Evolutionary conservation across 2,888 invertebrate species (phyloP).

Genomic region (Mellilla xanthometata): DNA sequence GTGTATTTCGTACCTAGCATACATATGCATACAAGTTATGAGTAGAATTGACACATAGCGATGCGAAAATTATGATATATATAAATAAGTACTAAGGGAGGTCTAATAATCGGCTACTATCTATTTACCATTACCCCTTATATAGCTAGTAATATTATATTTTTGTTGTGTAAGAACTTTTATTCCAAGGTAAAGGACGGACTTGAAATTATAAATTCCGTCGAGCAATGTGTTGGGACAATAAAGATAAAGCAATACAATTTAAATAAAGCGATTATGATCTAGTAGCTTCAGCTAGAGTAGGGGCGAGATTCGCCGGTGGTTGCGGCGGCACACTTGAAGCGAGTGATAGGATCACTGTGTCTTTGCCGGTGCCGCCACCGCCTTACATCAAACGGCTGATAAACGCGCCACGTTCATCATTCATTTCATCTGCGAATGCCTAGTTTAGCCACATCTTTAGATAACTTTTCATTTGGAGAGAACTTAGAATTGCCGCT

Average conservation of each 20-base stretch:
- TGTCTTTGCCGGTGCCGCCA: constrained; percentile 64
- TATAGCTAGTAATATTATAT: too few relatives aligned
- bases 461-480: constrained; percentile 17
- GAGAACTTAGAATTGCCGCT: constrained; percentile 6
- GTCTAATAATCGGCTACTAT: too few relatives aligned
- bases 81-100: too few relatives aligned
- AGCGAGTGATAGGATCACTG: constrained; percentile 65
- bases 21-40: too few relatives aligned
- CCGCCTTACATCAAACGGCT: constrained; percentile 67
- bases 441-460: constrained; percentile 30
- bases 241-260: constrained; percentile 57
- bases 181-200: background rate
- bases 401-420: constrained; percentile 64
- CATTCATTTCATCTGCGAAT: constrained; percentile 66
- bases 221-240: constrained; percentile 32
- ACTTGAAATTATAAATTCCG: constrained; percentile 30
- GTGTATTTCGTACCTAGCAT: too few relatives aligned
- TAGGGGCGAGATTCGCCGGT: constrained; percentile 48
- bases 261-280: constrained; percentile 61
- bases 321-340: constrained; percentile 41
- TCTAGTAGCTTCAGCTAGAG: constrained; percentile 53
- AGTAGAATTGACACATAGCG: too few relatives aligned
- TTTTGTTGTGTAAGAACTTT: too few relatives aligned
- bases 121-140: too few relatives aligned
- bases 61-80: too few relatives aligned